phyloP scores from a whole-genome alignment of 1,140 invertebrate genomes.

The Geopemphigus sp. region DNA sequence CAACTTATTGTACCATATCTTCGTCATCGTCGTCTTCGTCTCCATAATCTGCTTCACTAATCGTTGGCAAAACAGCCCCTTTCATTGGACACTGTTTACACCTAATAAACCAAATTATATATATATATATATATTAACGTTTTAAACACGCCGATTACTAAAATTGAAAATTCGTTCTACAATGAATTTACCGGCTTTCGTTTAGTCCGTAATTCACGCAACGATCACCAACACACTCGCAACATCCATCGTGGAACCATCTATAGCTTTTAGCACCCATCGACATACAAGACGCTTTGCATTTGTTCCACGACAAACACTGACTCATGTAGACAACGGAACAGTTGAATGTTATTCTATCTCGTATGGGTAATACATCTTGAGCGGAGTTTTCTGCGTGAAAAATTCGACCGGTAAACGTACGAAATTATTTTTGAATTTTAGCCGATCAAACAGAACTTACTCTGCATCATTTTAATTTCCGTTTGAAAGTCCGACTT shows the following conservation, averaged over 20 bases:
- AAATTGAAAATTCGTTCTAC: neutral
- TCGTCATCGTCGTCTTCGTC: slow-evolving; percentile 45
- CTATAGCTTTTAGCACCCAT: slow-evolving; percentile 74
- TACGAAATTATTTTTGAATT: neutral
- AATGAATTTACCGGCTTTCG: slow-evolving; percentile 66
- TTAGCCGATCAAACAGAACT: slow-evolving; percentile 50
- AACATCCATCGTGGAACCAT: slow-evolving; percentile 95
- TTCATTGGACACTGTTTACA: slow-evolving; percentile 38
- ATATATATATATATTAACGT: neutral
- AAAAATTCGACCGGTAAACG: neutral
- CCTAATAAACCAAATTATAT: neutral
- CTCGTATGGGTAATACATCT: slow-evolving; percentile 63
- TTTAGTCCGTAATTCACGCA: slow-evolving; percentile 92
- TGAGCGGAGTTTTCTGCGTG: slow-evolving; percentile 64
- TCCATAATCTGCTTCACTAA: slow-evolving; percentile 41
- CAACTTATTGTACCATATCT: slow-evolving; percentile 44
- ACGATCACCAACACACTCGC: slow-evolving; percentile 85
- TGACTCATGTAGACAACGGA: slow-evolving; percentile 89
- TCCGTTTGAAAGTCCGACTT: slow-evolving; percentile 64
- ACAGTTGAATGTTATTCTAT: slow-evolving; percentile 76
- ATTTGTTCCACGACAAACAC: slow-evolving; percentile 87
- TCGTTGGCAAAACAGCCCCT: slow-evolving; percentile 35
- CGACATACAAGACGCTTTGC: slow-evolving; percentile 73
- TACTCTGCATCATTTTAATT: slow-evolving; percentile 60
- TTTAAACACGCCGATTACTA: no score